Evolutionary conservation across 1,140 invertebrate species (phyloP), one percentile per base, ranked within the genome.

Genomic region (Halictus rubicundus): DNA sequence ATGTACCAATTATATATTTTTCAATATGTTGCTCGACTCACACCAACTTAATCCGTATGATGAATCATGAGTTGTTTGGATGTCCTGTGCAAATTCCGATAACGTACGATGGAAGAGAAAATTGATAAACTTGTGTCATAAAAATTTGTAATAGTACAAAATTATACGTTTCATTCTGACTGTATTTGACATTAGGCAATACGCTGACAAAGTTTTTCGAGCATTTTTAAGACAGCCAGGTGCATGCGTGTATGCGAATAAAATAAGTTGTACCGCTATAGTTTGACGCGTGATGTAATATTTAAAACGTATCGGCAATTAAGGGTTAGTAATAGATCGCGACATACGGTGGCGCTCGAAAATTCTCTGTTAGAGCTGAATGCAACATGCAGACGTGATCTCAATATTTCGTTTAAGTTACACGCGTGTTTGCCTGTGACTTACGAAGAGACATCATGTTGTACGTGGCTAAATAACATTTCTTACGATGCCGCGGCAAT

Each of bases 381-480:
- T 72, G 69, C 54, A 57, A 79, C 32, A 32, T 57, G 65, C 64
- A 52, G 65, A 61, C 46, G 65, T 69, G 42, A 73, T 71, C 61
- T 59, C 37, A 37, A 72, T 65, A 65, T 81, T 74, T 73, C 81
- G 27, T 73, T 74, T 54, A 70, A 79, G 75, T 78, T 85, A 71
- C 74, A 75, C 74, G 84, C 84, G 66, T 69, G 70, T 68, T 74
- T 70, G 54, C 75, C 79, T 77, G 82, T 81, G 68, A 86, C 79
- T 81, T 81, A 78, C 59, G 68, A 78, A 71, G 60, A 37, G 57
- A 78, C 76, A 76, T 77, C 57, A 86, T 79, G 81, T 46, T 52
- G 68, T 78, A 76, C 49, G 54, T 78, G 73, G 25, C 63, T 64
- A 84, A 84, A 84, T 81, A 85, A 84, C 73, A 59, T 74, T 69